phyloP scores from a whole-genome alignment of 2,797 vertebrate genomes.

The Characodon lateralis region DNA sequence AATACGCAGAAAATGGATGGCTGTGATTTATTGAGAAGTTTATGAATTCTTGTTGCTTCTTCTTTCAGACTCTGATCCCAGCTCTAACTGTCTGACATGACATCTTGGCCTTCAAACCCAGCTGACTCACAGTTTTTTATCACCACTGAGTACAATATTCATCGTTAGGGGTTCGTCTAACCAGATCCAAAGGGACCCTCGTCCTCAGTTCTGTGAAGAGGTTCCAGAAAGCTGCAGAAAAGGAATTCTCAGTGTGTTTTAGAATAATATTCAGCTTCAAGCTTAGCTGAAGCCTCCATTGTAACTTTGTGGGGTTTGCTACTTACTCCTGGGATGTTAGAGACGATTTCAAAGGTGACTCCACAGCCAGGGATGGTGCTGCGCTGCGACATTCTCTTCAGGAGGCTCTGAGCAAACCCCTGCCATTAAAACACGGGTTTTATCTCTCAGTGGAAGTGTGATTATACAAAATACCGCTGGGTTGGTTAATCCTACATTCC shows the following conservation, averaged over 20 bases:
- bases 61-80: no score
- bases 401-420: constrained; percentile 94
- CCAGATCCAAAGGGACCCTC: not conserved
- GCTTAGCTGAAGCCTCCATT: not conserved
- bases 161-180: no score
- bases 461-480: no score
- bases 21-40: no score
- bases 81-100: no score
- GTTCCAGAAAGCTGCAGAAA: no score
- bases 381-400: constrained; percentile 92
- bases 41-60: no score
- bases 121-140: no score
- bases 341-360: constrained; percentile 95
- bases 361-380: constrained; percentile 91
- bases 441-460: not conserved
- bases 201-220: not conserved
- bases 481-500: not conserved
- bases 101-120: no score
- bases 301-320: rapidly evolving
- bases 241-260: not conserved
- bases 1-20: no score
- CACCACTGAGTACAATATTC: no score
- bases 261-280: not conserved
- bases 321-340: constrained; percentile 95
- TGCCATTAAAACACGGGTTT: constrained; percentile 51